Base-by-base conservation (phyloP, 2,113 vertebrate species). In the Pteruthius melanotis region DNA sequence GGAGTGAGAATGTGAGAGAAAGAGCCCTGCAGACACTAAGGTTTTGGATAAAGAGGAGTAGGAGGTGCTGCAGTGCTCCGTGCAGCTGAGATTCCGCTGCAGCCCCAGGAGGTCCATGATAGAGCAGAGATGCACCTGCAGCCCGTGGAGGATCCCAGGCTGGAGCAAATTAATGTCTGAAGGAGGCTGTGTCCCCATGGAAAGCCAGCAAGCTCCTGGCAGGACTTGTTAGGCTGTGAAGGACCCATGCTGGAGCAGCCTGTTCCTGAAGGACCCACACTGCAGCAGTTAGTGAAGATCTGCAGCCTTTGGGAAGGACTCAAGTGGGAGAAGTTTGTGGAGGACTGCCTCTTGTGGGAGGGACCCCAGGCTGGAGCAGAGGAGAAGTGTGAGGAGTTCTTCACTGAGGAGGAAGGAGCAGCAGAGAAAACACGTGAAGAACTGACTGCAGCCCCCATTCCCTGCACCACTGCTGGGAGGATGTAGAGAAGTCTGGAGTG, bases 271-370 rank as follows among this genome's bases (percentile, higher is more conserved):
- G 53, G 9, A 27, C 11, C 30, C 30, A 13, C 14, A 10, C 10
- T 40, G 26, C 14, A 60, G 20, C 11, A 69, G 9, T 42, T 20
- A 9, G 8, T 31, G 54, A 54, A 16, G 47, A 40, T 30, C 33
- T 75, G 18, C 27, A 59, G 37, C 44, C 44, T 16, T 3, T 5
- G 11, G 33, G 39, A 54, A 61, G 40, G 30, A 61, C 39, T 31
- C 19, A 30, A 4, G 3, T 13, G 16, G 30, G 24, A 60, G 20
- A 60, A 60, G 30, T 9, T 30, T 0, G 1, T 60, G 28, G n/a
- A 45, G 9, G 1, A 0, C n/a, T 30, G 39, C 31, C 14, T 47
- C n/a, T n/a, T 13, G 0, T 13, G n/a, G 18, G 47, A 61, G 14
- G 10, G n/a, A 61, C 8, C 7, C 12, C n/a, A 47, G n/a, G 11